phyloP scores from a whole-genome alignment of 1,140 invertebrate genomes.

The Dinoponera quadriceps region DNA sequence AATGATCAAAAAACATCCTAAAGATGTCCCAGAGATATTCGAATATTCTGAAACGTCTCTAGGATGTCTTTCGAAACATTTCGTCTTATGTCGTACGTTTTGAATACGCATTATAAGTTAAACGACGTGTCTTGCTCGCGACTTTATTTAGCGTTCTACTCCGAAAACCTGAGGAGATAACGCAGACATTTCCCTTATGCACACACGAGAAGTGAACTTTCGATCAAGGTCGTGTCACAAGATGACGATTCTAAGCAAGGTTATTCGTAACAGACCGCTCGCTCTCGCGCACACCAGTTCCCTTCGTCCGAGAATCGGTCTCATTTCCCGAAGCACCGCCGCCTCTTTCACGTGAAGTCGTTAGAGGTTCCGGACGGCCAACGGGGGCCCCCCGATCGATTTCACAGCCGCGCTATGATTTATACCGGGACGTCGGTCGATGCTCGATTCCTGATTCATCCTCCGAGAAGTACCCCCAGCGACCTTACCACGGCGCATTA shows the following conservation, averaged over 20 bases:
- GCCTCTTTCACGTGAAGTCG: constrained; percentile 37
- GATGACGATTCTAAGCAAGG: background rate
- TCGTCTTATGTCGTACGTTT: constrained; percentile 10
- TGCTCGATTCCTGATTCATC: constrained; percentile 47
- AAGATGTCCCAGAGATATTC: too few species aligned
- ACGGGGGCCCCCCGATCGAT: constrained; percentile 6
- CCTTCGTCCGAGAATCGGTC: constrained; percentile 6
- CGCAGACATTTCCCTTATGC: background rate
- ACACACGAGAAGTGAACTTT: background rate
- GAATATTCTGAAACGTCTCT: too few species aligned
- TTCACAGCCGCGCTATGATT: constrained; percentile 44
- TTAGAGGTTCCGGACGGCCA: constrained; percentile 17
- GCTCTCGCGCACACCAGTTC: background rate
- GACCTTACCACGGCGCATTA: constrained; percentile 72
- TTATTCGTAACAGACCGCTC: background rate
- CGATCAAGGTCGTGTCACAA: background rate
- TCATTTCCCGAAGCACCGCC: constrained; percentile 36
- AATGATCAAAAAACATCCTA: too few species aligned
- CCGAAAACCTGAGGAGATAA: background rate
- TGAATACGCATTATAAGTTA: constrained; percentile 23
- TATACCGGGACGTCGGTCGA: constrained; percentile 20
- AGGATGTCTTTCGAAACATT: too few species aligned
- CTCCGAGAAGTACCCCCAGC: constrained; percentile 77
- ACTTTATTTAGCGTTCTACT: constrained; percentile 7
- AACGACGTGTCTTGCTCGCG: constrained; percentile 24